These are phyloP conservation scores for Picathartes gymnocephalus DNA, from an alignment of 2,113 vertebrate species.

Conservation along the genomic window DNA sequence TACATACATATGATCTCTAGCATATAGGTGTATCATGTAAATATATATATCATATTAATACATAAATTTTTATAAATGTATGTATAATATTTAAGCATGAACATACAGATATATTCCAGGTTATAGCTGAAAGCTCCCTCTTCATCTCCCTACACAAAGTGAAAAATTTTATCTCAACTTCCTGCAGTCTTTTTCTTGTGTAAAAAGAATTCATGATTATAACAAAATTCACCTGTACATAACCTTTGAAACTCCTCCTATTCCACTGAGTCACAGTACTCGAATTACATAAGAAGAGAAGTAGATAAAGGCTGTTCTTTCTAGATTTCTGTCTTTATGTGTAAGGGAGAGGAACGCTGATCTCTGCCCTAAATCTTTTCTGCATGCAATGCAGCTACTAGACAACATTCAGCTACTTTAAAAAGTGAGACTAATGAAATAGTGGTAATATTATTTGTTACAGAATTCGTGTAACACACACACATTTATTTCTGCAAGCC, in stretches of 20 bases:
- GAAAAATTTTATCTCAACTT: not conserved
- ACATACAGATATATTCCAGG: not conserved
- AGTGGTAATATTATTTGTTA: not conserved
- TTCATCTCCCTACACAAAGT: not conserved
- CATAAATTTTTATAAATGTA: not conserved
- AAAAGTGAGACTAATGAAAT: not conserved
- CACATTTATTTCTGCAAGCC: not conserved
- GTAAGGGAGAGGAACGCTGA: not conserved
- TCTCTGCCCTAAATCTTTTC: not conserved
- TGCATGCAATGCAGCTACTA: not conserved
- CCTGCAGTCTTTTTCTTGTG: not conserved
- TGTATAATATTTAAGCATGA: not conserved
- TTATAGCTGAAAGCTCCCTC: not conserved
- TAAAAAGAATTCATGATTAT: not conserved
- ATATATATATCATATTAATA: not conserved
- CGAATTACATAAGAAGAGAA: not conserved
- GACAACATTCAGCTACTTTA: not conserved
- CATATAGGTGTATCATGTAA: not conserved
- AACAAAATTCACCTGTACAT: not conserved
- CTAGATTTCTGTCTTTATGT: not conserved
- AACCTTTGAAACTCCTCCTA: conserved; percentile 5
- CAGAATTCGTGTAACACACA: not conserved
- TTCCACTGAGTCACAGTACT: not conserved
- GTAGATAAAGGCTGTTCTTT: not conserved
- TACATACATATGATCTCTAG: not conserved